Evolutionary conservation across 1,140 invertebrate species (phyloP).

Genomic region (Cydia pomonella): DNA sequence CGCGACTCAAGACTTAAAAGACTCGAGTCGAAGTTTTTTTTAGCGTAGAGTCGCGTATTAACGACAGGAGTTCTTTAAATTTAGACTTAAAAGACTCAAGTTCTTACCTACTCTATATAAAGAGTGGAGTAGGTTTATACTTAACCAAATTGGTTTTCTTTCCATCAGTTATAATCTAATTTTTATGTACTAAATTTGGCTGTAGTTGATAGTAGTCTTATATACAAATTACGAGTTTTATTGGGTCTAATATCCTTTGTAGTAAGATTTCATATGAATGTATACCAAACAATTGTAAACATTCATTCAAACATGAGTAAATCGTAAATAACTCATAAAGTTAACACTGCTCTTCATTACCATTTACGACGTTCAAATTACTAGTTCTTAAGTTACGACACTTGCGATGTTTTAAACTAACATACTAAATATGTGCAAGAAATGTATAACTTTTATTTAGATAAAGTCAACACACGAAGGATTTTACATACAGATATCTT

Average conservation of each 20-base stretch:
- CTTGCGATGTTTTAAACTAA: background rate
- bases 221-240: no score
- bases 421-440: background rate
- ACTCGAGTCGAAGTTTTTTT: no score
- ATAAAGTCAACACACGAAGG: background rate
- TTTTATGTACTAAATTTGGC: no score
- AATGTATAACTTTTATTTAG: background rate
- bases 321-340: background rate
- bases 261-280: background rate
- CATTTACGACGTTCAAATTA: conserved; percentile 5
- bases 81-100: no score
- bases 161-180: no score
- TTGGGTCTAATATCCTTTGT: background rate
- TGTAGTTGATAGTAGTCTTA: no score
- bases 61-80: no score
- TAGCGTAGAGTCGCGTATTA: no score
- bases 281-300: background rate
- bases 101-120: no score
- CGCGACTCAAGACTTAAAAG: no score
- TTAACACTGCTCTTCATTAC: background rate
- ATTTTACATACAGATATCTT: background rate
- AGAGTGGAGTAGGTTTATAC: no score
- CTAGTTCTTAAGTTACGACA: background rate
- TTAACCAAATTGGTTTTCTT: no score
- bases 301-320: background rate